Conservation (phyloP, 2,113 vertebrate species). For the Centrocercus urophasianus region DNA sequence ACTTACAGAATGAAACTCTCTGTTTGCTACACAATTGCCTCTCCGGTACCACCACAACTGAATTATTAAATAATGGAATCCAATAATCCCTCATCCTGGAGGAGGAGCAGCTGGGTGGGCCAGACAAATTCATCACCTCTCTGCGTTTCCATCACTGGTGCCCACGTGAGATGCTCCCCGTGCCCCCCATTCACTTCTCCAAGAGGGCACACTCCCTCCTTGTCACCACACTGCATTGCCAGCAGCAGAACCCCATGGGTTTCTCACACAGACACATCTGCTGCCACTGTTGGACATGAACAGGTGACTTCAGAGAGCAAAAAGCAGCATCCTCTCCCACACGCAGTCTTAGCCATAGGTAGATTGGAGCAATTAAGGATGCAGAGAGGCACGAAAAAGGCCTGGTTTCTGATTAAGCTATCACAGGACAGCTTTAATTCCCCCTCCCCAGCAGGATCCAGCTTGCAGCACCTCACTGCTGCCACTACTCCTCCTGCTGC, state of each 20-base stretch:
- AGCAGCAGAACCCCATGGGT: not conserved
- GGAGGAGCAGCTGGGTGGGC: not conserved
- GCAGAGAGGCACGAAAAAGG: not conserved
- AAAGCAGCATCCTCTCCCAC: rapidly evolving
- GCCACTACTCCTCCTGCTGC: not conserved
- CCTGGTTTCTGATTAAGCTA: not conserved
- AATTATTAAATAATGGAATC: slow-evolving; percentile 11
- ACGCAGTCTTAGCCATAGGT: not conserved
- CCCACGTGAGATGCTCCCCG: not conserved
- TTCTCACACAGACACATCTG: not conserved
- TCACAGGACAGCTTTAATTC: not conserved
- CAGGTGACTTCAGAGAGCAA: rapidly evolving
- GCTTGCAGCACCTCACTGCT: no score
- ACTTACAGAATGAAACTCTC: not conserved
- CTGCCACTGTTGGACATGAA: not conserved
- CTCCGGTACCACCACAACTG: not conserved
- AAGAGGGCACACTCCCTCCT: not conserved
- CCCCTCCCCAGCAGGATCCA: not conserved
- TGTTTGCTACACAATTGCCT: not conserved
- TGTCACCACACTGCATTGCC: rapidly evolving
- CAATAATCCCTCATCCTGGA: not conserved
- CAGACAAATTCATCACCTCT: not conserved
- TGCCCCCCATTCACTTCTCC: not conserved
- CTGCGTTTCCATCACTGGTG: not conserved
- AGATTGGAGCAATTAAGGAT: not conserved